Base-by-base conservation (phyloP, 2,888 invertebrate genomes). In the Bellardia bayeri region DNA sequence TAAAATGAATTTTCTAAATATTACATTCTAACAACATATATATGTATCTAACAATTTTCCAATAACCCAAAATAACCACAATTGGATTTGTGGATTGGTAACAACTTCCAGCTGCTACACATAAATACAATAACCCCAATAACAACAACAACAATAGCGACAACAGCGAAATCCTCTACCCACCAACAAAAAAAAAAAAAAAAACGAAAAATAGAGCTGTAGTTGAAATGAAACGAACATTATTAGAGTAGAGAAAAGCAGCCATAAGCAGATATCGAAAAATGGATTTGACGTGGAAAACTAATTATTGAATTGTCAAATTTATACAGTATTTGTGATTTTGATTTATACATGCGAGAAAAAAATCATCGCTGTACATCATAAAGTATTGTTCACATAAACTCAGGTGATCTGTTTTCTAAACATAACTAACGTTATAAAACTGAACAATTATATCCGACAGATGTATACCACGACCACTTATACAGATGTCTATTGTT, bases 251-350 rank as follows among this genome's bases (percentile, higher is more conserved):
- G 23, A 16, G 56, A 13, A 45, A 74, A n/a, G 9, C 66, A 74
- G 72, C 71, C 76, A 71, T 23, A 69, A 84, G 71, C 66, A 66
- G 64, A 82, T 71, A 86, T 81, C 45, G 61, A 68, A 75, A 82
- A 75, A 69, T 75, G 78, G 42, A 76, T 80, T 81, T 81, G 83
- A 87, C 71, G 80, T 87, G 84, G 51, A 87, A 87, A 87, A 87
- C 87, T 87, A 87, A 87, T 87, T 87, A 87, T 81, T 83, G 84
- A 87, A 87, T 84, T 87, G 87, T 84, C 87, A 84, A 84, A 79
- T 84, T 66, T 84, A 45, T 84, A 51, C 30, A 81, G 71, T 61
- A 84, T 76, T 81, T 84, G 87, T 72, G 72, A 87, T 80, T 71
- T 83, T 76, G 66, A 66, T 16, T 30, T 45, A 56, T n/a, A 23